phyloP scores from a whole-genome alignment of 2,797 vertebrate species.

The Fundulus diaphanus region DNA sequence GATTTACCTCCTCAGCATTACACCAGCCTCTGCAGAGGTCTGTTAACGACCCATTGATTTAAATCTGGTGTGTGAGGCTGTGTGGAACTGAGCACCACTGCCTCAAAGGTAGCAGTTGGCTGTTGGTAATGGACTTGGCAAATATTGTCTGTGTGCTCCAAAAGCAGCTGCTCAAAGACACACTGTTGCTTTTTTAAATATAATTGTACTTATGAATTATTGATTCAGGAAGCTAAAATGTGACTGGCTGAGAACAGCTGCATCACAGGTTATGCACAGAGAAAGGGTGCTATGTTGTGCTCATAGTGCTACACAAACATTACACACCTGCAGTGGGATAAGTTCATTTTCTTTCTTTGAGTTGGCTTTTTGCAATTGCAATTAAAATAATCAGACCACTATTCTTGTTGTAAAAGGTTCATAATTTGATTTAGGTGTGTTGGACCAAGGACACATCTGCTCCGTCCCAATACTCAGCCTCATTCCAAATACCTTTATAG shows the following conservation, averaged over 20 bases:
- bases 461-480: no score
- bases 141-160: neutral
- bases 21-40: neutral
- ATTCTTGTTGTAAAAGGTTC: neutral
- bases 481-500: no score
- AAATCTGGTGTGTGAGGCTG: neutral
- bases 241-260: neutral
- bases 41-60: slow-evolving; percentile 7
- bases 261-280: neutral
- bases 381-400: neutral
- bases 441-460: no score
- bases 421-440: neutral
- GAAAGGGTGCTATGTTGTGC: neutral
- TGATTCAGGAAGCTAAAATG: neutral
- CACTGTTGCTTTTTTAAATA: neutral
- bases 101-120: neutral
- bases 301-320: neutral
- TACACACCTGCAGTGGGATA: neutral
- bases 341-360: neutral
- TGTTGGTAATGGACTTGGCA: neutral
- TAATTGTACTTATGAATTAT: neutral
- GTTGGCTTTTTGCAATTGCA: neutral
- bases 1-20: neutral
- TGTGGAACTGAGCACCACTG: neutral
- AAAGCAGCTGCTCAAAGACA: neutral